Conservation (phyloP, 2,113 vertebrate species). For the Scartelaos histophorus region DNA sequence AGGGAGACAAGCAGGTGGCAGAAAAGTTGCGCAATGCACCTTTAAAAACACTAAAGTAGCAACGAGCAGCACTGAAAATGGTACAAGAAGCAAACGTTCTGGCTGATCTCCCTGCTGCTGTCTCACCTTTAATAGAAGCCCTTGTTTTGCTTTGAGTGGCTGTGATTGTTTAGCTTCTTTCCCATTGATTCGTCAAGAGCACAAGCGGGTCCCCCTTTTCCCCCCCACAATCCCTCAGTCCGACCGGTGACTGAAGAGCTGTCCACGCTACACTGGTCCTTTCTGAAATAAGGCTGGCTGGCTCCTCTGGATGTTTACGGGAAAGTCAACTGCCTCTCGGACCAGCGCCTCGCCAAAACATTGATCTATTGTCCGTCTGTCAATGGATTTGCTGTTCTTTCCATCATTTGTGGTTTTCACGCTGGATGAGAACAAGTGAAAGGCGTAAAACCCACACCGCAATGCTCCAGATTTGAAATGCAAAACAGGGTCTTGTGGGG, state of each 20-base stretch:
- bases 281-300: constrained; percentile 45
- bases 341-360: constrained; percentile 40
- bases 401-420: constrained; percentile 16
- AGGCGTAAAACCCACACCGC: constrained; percentile 21
- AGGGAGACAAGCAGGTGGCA: no score
- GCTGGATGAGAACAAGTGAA: constrained; percentile 11
- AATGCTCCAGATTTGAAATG: constrained; percentile 20
- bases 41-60: constrained; percentile 5
- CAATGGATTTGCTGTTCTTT: constrained; percentile 33
- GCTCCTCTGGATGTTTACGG: constrained; percentile 45
- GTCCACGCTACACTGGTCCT: constrained; percentile 43
- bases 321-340: constrained; percentile 49
- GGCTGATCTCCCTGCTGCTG: constrained; percentile 2
- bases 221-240: constrained; percentile 25
- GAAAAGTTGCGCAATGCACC: no score
- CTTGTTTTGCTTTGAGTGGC: constrained; percentile 13
- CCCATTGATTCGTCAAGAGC: constrained; percentile 51
- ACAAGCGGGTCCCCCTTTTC: constrained; percentile 28
- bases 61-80: background rate
- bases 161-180: constrained; percentile 46
- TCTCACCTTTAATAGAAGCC: constrained; percentile 17
- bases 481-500: constrained; percentile 16
- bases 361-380: constrained; percentile 45
- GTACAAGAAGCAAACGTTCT: constrained; percentile 20
- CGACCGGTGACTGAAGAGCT: constrained; percentile 29